A percentile compares a stretch with the other conserved stretches of the same genome.
Conservation (phyloP, 92 coral and sea anemone species). For the Actinostola sp. region DNA sequence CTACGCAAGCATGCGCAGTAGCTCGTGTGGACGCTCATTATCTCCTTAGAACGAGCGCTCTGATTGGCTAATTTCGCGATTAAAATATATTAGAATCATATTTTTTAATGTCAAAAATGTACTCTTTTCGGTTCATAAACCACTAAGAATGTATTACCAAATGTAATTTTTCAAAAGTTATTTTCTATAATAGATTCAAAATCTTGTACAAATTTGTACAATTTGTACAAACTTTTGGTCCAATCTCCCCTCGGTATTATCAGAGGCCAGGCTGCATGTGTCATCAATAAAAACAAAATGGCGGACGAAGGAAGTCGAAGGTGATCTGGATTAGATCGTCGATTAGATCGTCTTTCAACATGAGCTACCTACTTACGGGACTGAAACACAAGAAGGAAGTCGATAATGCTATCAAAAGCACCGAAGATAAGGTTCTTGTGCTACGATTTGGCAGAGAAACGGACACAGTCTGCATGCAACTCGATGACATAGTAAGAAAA, state of each 20-base stretch:
- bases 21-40: not conserved
- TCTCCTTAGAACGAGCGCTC: constrained; percentile 3
- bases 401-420: constrained; percentile 87
- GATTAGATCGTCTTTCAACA: constrained; percentile 16
- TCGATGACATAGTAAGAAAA: constrained; percentile 94
- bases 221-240: not conserved
- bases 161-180: too few species aligned
- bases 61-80: constrained; percentile 14
- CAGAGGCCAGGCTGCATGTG: constrained; percentile 5
- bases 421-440: constrained; percentile 97
- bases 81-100: not conserved
- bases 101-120: not conserved
- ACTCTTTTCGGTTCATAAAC: not conserved
- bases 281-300: constrained; percentile 19
- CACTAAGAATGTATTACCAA: too few species aligned
- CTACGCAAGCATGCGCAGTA: constrained; percentile 46
- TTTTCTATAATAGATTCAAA: too few species aligned
- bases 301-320: constrained; percentile 9
- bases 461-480: constrained; percentile 86
- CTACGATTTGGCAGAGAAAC: constrained; percentile 90
- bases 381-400: constrained; percentile 83
- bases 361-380: constrained; percentile 87
- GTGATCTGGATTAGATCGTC: not conserved
- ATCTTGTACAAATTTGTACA: too few species aligned
- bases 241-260: not conserved